Percentiles rank a stretch among this genome's conserved stretches.
Evolutionary conservation across 1,140 invertebrate species (phyloP).

Genomic region (Micrasema minimum): DNA sequence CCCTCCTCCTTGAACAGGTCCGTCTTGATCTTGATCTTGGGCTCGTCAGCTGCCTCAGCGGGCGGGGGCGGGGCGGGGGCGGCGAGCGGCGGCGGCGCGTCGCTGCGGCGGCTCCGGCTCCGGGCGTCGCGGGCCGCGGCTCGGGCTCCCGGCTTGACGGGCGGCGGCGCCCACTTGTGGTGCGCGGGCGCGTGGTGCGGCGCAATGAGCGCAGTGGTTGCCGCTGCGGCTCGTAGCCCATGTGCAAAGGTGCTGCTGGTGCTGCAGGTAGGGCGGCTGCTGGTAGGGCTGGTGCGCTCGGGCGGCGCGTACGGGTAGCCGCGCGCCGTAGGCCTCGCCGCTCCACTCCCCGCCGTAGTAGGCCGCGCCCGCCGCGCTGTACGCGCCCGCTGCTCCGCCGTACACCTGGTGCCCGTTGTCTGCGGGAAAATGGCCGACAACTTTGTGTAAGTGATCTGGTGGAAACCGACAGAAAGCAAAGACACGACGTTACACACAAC

Average conservation of each 20-base stretch:
- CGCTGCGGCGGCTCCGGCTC: slow-evolving; percentile 30
- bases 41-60: slow-evolving; percentile 23
- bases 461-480: background rate
- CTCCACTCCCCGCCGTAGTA: slow-evolving; percentile 63
- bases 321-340: slow-evolving; percentile 62
- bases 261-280: slow-evolving; percentile 46
- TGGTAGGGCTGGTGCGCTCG: slow-evolving; percentile 66
- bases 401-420: slow-evolving; percentile 68
- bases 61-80: background rate
- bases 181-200: slow-evolving; percentile 27
- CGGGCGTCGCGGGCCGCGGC: slow-evolving; percentile 38
- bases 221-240: slow-evolving; percentile 56
- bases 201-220: slow-evolving; percentile 24
- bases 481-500: background rate
- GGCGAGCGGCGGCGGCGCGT: background rate
- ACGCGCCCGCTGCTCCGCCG: slow-evolving; percentile 64
- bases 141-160: slow-evolving; percentile 35
- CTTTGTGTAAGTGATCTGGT: slow-evolving; percentile 49
- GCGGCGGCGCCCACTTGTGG: slow-evolving; percentile 42
- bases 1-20: slow-evolving; percentile 50
- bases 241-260: slow-evolving; percentile 62
- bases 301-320: slow-evolving; percentile 65
- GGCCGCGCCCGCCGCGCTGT: slow-evolving; percentile 63
- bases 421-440: slow-evolving; percentile 55
- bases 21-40: slow-evolving; percentile 52